A percentile compares a stretch with the other conserved stretches of the same genome.
phyloP scores from a whole-genome alignment of 2,797 vertebrate genomes.

The Brachyalestes nurse region DNA sequence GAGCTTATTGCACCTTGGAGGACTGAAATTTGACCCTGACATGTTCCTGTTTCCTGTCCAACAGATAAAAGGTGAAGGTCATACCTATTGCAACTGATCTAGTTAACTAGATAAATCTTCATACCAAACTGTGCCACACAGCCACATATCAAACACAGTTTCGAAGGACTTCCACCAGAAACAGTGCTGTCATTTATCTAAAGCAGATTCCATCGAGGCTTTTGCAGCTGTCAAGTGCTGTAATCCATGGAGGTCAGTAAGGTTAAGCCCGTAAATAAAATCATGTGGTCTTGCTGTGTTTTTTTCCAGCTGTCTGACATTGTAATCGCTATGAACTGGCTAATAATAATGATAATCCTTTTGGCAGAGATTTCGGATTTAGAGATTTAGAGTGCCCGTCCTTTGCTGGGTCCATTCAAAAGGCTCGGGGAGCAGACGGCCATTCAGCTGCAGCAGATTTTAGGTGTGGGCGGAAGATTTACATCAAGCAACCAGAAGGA shows the following conservation, averaged over 20 bases:
- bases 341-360: slow-evolving; percentile 48
- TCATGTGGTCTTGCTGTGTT: slow-evolving; percentile 19
- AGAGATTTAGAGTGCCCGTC: slow-evolving; percentile 25
- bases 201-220: slow-evolving; percentile 6
- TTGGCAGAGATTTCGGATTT: slow-evolving; percentile 34
- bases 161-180: not conserved
- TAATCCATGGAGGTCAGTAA: slow-evolving; percentile 18
- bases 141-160: not conserved
- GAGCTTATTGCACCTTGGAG: no score
- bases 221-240: slow-evolving; percentile 7
- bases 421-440: slow-evolving; percentile 24
- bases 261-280: slow-evolving; percentile 34
- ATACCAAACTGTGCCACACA: not conserved
- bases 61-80: not conserved
- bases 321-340: slow-evolving; percentile 30
- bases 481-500: not conserved
- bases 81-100: not conserved
- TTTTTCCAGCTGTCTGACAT: slow-evolving; percentile 25
- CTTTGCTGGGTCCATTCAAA: slow-evolving; percentile 26
- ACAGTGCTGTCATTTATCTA: not conserved
- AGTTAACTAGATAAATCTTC: not conserved
- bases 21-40: no score
- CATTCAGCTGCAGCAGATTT: not conserved
- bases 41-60: not conserved
- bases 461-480: slow-evolving; percentile 16